Evolutionary conservation across 1,140 invertebrate species (phyloP), one percentile per base, ranked within the genome.

Genomic region (Manduca sexta): DNA sequence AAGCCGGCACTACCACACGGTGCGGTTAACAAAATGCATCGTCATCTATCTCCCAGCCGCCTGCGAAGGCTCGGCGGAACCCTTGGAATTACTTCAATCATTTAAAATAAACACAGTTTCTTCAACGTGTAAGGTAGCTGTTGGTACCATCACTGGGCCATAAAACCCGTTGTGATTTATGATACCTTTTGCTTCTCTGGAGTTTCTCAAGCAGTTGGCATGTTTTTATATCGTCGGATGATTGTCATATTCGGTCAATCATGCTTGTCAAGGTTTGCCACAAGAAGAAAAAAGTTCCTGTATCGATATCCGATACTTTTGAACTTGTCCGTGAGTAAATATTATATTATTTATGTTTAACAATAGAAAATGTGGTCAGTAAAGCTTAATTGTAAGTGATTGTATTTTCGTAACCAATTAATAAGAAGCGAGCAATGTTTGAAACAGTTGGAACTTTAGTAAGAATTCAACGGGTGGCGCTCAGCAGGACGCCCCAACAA

Each of bases 361-460:
- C 4, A 26, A 3, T 26, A 26, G 8, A 26, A 5, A 26, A 26
- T 26, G 21, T 26, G 21, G 21, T 26, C 21, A 5, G 41, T 60
- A 56, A 64, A 66, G 65, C 69, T 72, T 69, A 70, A 79, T 74
- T 75, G 69, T 8, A 26, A 26, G 21, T 26, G 8, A 26, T n/a
- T 26, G 21, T 26, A 26, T 53, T 64, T 77, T 70, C 62, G 62
- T 77, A 78, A 81, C 76, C 64, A 69, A 78, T 69, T 74, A 80
- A 80, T 83, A 78, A 78, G 74, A 76, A 77, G 66, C 76, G 69
- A 76, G 56, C 73, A 75, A 83, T 79, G 72, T 72, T 79, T 67
- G 62, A 65, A 80, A 57, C 79, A 78, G 77, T 74, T 81, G 77
- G 76, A 77, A 74, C 67, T 72, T 77, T 67, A 72, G 73, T 62